Evolutionary conservation across 2,797 vertebrate species (phyloP).

Genomic region (Setipinna tenuifilis): DNA sequence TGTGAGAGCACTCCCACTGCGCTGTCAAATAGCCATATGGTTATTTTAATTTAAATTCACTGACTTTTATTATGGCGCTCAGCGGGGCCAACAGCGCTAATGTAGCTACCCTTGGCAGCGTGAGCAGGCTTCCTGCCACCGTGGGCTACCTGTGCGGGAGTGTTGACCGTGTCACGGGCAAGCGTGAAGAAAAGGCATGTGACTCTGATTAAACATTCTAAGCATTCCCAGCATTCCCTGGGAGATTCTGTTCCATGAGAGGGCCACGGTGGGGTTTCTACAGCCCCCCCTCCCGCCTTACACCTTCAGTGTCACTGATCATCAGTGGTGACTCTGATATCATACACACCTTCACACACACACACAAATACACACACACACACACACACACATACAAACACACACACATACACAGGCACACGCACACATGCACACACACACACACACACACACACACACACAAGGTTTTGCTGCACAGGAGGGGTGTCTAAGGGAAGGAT

Average conservation of each 20-base stretch:
- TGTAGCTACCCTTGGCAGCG: background rate
- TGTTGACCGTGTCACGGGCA: background rate
- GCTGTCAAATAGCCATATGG: constrained; percentile 1
- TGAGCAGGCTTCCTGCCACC: background rate
- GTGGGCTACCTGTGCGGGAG: background rate
- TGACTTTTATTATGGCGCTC: background rate
- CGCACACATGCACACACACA: no score
- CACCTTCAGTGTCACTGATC: no score
- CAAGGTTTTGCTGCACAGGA: background rate
- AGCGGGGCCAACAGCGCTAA: background rate
- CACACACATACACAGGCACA: no score
- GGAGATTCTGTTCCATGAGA: background rate
- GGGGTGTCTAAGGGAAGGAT: background rate
- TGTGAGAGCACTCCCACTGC: background rate
- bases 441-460: no score
- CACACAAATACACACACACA: no score
- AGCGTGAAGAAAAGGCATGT: background rate
- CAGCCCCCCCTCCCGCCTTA: no score
- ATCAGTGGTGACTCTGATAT: no score
- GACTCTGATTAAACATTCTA: constrained; percentile 16
- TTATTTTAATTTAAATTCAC: background rate
- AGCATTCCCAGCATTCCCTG: constrained; percentile 30
- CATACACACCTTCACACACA: no score
- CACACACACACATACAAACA: no score
- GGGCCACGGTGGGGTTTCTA: no score